Evolutionary conservation across 2,888 invertebrate genomes (phyloP), one percentile per base, ranked within the genome.

Genomic region (Sylvicola fuscatus): DNA sequence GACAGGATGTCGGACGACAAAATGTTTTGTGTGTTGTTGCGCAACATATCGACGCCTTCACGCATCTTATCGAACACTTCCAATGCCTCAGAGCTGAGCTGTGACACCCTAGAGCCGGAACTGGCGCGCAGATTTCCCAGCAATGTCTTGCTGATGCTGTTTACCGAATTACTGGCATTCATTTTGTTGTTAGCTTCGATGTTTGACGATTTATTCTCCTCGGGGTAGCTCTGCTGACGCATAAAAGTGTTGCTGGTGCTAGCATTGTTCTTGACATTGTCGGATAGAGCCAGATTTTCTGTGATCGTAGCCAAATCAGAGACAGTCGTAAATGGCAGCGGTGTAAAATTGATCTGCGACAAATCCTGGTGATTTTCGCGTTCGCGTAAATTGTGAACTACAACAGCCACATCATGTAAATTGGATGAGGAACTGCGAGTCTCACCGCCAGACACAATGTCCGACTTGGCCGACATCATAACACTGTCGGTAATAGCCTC

Each of bases 401-500:
- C 62, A 27, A 66, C 65, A 3, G 68, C 66, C 3, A 68, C 60
- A 49, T 70, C 60, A 12, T 64, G 62, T 29, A 29, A 29, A 13
- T 13, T 13, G 41, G 64, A 62, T 10, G 27, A n/a, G 11, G 32
- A 21, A 14, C 26, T 11, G 29, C 54, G 17, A 58, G 54, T 29
- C 57, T 58, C 14, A 58, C 60, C 39, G 33, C 35, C 13, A 41
- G 45, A 13, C 37, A 72, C 64, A 34, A 77, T 74, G 51, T 78
- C 77, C 3, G 74, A 71, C 43, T 73, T 70, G 13, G 74, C 76
- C 34, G 76, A 70, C 32, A 74, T 73, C 42, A 82, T 60, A 29
- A 82, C 76, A 50, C 73, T 78, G 58, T 89, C 87, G 3, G 87
- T 80, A 47, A 90, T 78, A 36, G 84, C 83, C 55, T 89, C 87